Evolutionary conservation across 37 sponge, comb jelly and placozoan genomes (phyloP), one percentile per base, ranked within the genome.

Genomic region (Oopsacas minuta): DNA sequence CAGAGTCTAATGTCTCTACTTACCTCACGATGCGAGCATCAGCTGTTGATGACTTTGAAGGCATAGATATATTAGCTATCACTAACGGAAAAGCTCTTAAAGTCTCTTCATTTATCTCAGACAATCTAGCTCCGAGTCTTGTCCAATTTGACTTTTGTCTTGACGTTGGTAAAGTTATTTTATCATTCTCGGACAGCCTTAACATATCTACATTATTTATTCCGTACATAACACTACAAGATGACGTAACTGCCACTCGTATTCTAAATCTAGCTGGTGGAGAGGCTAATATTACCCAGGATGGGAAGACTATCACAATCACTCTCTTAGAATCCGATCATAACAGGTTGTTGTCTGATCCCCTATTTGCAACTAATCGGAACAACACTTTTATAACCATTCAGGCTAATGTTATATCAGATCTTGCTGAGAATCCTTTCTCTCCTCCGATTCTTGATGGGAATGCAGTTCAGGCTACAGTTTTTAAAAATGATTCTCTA

Each of bases 151-250:
- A 34, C 30, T 82, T 95, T 12, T 91, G 91, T 36, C 42, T 91
- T 83, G 85, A 91, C 39, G 69, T 25, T 28, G 96, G 96, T 36
- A 35, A 81, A 0, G 36, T 95, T 38, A 91, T 84, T 52, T 81
- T 95, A 23, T 88, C 91, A 0, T 95, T 95, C 38, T 81, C 87
- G 52, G 96, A 95, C 82, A 87, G 91, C 36, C 88, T 93, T 1
- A 90, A 95, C 86, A 38, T 85, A 36, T 52, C 88, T 42, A 92
- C 93, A 17, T 82, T 85, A 35, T 1, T 37, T 1, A 7, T 81
- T 23, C 22, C 38, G 1, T 36, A 23, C 81, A 82, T 85, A 37
- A 82, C 81, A 20, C 83, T 85, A 7, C 86, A 39, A 30, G 38
- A 85, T 39, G 83, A n/a, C 81, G 22, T 5, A 1, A 36, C 81